Evolutionary conservation across 2,113 vertebrate species (phyloP).

Genomic region (Pomatostomus ruficeps): DNA sequence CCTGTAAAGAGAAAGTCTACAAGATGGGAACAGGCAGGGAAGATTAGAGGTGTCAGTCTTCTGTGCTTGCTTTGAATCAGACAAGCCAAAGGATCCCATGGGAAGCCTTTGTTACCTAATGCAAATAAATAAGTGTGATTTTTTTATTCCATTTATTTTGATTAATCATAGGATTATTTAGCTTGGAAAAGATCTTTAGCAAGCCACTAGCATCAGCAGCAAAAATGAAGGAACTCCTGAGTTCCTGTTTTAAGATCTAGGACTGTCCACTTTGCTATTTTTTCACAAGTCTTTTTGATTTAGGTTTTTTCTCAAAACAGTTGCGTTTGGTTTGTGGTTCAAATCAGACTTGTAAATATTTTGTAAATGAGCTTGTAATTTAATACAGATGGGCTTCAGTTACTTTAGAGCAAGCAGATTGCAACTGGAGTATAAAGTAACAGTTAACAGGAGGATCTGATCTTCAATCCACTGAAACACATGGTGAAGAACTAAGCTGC

Average conservation of each 20-base stretch:
- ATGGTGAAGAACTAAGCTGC: neutral
- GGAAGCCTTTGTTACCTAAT: neutral
- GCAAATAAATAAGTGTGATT: neutral
- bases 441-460: neutral
- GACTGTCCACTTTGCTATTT: neutral
- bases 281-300: neutral
- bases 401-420: neutral
- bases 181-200: neutral
- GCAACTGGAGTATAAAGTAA: neutral
- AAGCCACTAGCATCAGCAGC: neutral
- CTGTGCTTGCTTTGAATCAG: fast-evolving
- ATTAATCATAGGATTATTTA: neutral
- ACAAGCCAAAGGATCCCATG: neutral
- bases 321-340: neutral
- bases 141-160: neutral
- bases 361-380: slow-evolving; percentile 4
- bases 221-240: neutral
- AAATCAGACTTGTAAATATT: slow-evolving; percentile 36
- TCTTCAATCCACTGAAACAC: neutral
- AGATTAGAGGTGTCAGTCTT: neutral
- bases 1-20: neutral
- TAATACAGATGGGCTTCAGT: slow-evolving; percentile 5
- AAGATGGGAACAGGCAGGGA: neutral
- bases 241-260: neutral
- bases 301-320: neutral